These are phyloP conservation scores for Ginglymostoma cirratum DNA, from an alignment of 2,113 vertebrate genomes.

Conservation along the genomic window DNA sequence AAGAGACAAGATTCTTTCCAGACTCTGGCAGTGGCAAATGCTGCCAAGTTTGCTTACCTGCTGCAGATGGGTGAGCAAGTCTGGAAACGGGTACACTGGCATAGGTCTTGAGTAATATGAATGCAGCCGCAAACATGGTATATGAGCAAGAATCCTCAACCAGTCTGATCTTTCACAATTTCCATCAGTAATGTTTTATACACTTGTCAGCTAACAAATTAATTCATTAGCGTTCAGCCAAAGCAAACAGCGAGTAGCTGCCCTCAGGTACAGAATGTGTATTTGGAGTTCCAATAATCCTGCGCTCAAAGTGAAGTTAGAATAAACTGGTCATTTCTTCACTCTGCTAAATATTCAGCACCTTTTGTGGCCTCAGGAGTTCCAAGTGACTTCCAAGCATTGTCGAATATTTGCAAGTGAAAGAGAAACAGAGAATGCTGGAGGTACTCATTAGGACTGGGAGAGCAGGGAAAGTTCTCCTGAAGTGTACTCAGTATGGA, in stretches of 20 bases:
- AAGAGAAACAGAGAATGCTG: neutral
- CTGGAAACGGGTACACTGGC: neutral
- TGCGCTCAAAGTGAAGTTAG: neutral
- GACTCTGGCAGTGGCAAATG: neutral
- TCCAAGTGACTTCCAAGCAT: neutral
- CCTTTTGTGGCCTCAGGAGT: neutral
- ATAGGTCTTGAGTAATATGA: neutral
- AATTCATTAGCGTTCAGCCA: neutral
- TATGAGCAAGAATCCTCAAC: neutral
- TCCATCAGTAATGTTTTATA: neutral
- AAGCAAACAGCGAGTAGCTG: neutral
- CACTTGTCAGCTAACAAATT: neutral
- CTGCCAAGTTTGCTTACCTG: neutral
- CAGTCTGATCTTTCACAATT: neutral
- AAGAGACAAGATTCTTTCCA: neutral
- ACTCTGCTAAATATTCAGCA: neutral
- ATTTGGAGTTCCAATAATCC: neutral
- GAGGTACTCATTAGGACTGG: neutral
- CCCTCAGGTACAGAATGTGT: neutral
- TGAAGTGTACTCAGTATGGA: neutral
- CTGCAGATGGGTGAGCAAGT: neutral
- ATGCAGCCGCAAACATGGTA: neutral
- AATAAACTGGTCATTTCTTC: neutral
- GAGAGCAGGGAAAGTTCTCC: neutral
- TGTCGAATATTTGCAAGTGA: neutral